Percentiles rank a stretch among this genome's conserved stretches.
phyloP scores from a whole-genome alignment of 2,113 vertebrate species.

The Craseonycteris thonglongyai region DNA sequence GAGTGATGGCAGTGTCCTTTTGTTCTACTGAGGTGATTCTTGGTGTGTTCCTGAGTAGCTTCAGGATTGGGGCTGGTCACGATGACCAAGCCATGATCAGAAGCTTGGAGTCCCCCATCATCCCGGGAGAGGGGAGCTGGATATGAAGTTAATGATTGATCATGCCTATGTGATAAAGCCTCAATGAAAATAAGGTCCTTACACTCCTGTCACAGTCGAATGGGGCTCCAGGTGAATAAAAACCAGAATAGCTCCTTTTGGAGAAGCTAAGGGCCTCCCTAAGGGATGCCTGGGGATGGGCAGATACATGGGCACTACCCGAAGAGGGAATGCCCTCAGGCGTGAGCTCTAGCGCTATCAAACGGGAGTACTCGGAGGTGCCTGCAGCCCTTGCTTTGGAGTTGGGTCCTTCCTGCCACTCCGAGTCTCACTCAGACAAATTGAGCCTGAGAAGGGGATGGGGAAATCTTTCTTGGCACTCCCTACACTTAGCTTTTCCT shows the following conservation, averaged over 20 bases:
- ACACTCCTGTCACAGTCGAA: not conserved
- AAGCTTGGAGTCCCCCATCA: not conserved
- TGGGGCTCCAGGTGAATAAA: not conserved
- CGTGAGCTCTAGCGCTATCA: not conserved
- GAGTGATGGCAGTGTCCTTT: not conserved
- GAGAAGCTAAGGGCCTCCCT: not conserved
- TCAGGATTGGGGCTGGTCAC: not conserved
- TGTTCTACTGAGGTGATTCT: not conserved
- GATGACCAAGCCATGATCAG: not conserved
- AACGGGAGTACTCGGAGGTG: not conserved
- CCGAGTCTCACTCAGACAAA: not conserved
- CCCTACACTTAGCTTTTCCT: not conserved
- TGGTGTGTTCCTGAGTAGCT: not conserved
- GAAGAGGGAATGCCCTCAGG: not conserved
- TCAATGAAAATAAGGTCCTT: not conserved
- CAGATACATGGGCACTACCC: not conserved
- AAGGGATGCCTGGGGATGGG: not conserved
- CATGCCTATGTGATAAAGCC: not conserved
- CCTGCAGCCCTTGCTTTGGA: not conserved
- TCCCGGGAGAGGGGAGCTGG: not conserved
- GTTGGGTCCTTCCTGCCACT: not conserved
- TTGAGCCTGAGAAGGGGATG: not conserved
- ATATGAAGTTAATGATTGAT: not conserved
- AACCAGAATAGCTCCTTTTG: not conserved
- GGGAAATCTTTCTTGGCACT: not conserved